phyloP scores from a whole-genome alignment of 2,797 vertebrate genomes.

The Urocyon cinereoargenteus region DNA sequence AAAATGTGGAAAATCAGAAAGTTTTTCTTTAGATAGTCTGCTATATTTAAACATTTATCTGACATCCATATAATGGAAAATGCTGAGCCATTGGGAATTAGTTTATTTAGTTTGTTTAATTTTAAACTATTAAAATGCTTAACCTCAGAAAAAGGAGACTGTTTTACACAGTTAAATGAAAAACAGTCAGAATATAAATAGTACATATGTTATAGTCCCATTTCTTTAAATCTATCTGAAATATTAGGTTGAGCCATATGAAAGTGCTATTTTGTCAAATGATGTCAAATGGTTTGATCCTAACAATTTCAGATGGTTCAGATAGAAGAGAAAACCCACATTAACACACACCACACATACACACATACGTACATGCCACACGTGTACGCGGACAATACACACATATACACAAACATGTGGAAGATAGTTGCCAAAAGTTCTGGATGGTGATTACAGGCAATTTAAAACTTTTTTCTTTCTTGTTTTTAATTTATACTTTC shows the following conservation, averaged over 20 bases:
- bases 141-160: background rate
- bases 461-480: background rate
- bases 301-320: background rate
- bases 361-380: no score
- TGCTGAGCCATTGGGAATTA: background rate
- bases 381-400: background rate
- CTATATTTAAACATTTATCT: slow-evolving; percentile 7
- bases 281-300: background rate
- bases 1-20: background rate
- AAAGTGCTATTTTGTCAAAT: background rate
- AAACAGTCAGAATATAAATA: background rate
- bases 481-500: background rate
- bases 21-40: background rate
- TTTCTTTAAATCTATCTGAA: background rate
- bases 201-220: background rate
- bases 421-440: background rate
- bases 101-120: background rate
- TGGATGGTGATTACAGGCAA: background rate
- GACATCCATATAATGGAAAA: background rate
- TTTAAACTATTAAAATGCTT: slow-evolving; percentile 29
- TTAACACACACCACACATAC: background rate
- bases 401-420: fast-evolving
- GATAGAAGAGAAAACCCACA: background rate
- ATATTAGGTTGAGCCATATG: background rate
- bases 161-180: background rate